phyloP scores from a whole-genome alignment of 2,797 vertebrate genomes.

The Orientallactaga sibirica region DNA sequence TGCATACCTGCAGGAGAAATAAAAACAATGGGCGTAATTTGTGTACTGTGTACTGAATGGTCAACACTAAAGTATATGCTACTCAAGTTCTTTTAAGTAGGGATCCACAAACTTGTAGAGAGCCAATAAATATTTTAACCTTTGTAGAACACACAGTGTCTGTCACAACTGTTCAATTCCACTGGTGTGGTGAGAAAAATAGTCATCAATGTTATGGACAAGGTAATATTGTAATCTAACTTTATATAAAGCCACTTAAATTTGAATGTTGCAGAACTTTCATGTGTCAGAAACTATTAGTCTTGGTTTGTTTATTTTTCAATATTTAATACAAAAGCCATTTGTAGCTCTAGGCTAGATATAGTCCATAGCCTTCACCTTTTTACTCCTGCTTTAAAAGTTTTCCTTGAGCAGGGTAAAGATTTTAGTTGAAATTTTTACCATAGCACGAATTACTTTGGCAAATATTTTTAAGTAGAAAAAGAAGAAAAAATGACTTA shows the following conservation, averaged over 20 bases:
- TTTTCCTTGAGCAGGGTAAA: not conserved
- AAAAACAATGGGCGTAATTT: not conserved
- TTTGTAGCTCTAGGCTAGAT: not conserved
- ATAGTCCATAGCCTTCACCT: not conserved
- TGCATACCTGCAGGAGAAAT: not conserved
- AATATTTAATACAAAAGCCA: constrained; percentile 16
- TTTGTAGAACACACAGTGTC: not conserved
- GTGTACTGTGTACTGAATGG: not conserved
- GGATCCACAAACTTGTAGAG: not conserved
- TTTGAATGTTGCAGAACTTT: not conserved
- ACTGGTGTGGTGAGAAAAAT: not conserved
- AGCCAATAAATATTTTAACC: not conserved
- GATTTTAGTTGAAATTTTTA: constrained; percentile 29
- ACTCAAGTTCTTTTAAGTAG: not conserved
- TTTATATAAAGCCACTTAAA: not conserved
- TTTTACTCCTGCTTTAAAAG: not conserved
- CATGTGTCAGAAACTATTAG: not conserved
- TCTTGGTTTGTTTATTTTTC: constrained; percentile 37
- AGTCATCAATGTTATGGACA: not conserved
- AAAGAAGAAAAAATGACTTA: not conserved
- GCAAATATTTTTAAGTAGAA: constrained; percentile 41
- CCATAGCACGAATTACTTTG: constrained; percentile 46
- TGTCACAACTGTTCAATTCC: not conserved
- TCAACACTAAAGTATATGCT: not conserved
- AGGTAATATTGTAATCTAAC: not conserved